These are phyloP conservation scores for Mnemiopsis leidyi DNA, from an alignment of 37 sponge, comb jelly and placozoan species.

Conservation along the genomic window DNA sequence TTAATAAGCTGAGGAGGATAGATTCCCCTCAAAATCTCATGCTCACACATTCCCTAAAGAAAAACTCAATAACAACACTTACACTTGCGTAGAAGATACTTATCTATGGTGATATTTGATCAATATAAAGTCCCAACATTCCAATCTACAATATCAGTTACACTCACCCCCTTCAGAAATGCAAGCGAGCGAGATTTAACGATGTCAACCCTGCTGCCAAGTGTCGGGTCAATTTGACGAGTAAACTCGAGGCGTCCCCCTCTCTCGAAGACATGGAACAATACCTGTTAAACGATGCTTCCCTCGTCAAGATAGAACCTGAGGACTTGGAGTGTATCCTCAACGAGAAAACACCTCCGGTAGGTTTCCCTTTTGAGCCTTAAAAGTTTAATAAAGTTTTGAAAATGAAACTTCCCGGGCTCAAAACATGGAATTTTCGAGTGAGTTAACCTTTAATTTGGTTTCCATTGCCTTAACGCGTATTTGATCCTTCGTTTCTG, in stretches of 20 bases:
- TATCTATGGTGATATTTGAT: too few species aligned
- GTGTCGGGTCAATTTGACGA: conserved; percentile 8
- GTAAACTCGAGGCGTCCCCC: conserved; percentile 34
- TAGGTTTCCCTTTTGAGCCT: neutral
- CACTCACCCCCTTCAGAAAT: too few species aligned
- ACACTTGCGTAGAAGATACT: too few species aligned
- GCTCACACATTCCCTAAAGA: too few species aligned
- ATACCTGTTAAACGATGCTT: conserved; percentile 42
- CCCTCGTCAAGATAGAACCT: conserved; percentile 57
- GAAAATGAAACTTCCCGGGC: neutral
- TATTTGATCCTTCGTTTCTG: neutral
- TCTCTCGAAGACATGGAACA: conserved; percentile 64
- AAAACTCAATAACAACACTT: too few species aligned
- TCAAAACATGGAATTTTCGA: too few species aligned
- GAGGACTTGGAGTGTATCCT: conserved; percentile 55
- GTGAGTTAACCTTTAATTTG: too few species aligned
- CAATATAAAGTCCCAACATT: too few species aligned
- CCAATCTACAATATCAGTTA: too few species aligned
- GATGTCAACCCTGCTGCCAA: conserved; percentile 20
- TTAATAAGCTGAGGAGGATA: too few species aligned
- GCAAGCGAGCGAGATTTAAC: conserved; percentile 13
- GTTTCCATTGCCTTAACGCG: neutral
- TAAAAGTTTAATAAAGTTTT: neutral
- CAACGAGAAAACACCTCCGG: conserved; percentile 53
- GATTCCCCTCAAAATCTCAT: too few species aligned